Percentiles rank a stretch among this genome's conserved stretches.
Evolutionary conservation across 2,888 invertebrate species (phyloP).

Genomic region (Drosophila melanocephala): DNA sequence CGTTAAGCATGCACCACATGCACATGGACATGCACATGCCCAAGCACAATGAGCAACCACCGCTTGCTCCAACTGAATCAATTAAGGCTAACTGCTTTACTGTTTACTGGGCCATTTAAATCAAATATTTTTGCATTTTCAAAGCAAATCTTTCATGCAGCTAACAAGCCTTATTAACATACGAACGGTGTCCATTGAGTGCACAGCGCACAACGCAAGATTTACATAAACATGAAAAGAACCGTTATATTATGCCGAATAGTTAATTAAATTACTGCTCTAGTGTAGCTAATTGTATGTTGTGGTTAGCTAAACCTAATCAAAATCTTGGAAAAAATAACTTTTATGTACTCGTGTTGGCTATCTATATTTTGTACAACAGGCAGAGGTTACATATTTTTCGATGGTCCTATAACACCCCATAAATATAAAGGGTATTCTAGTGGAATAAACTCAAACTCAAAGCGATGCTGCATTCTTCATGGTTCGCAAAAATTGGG

Average conservation of each 20-base stretch:
- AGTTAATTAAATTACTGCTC: slow-evolving; percentile 3
- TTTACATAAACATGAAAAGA: slow-evolving; percentile 47
- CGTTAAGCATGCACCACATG: slow-evolving; percentile 44
- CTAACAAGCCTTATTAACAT: slow-evolving; percentile 68
- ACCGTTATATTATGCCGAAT: slow-evolving; percentile 22
- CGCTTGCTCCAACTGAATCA: slow-evolving; percentile 50
- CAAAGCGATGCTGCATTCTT: slow-evolving; percentile 37
- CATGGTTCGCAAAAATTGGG: slow-evolving; percentile 58
- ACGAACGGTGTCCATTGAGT: slow-evolving; percentile 33
- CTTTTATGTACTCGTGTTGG: background rate
- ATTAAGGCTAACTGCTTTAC: slow-evolving; percentile 71
- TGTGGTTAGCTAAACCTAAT: background rate
- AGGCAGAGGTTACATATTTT: background rate
- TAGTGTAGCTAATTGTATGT: background rate
- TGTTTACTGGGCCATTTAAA: slow-evolving; percentile 75
- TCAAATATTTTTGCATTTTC: slow-evolving; percentile 49
- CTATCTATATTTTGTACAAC: background rate
- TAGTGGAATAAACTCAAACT: background rate
- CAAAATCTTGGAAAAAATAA: background rate
- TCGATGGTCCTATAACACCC: background rate
- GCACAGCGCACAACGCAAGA: slow-evolving; percentile 27
- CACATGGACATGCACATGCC: background rate
- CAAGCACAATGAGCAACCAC: slow-evolving; percentile 26
- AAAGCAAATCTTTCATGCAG: slow-evolving; percentile 72
- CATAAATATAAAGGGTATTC: slow-evolving; percentile 5